Percentiles rank a stretch among this genome's conserved stretches.
Conservation (phyloP, 2,113 vertebrate species). For the Zosterops lateralis region DNA sequence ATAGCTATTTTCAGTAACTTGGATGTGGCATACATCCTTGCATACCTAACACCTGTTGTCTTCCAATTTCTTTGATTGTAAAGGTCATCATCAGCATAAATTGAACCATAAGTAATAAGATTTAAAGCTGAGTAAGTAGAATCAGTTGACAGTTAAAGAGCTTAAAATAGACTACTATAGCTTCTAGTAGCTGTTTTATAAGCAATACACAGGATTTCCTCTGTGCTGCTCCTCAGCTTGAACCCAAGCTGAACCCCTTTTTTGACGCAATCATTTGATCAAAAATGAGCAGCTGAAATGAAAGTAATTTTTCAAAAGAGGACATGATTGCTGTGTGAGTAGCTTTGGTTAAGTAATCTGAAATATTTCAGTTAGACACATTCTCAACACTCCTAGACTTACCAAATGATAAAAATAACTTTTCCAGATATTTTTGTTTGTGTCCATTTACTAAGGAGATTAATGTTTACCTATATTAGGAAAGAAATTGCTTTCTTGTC, state of each 20-base stretch:
- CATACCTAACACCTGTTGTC: neutral
- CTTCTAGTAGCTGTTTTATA: neutral
- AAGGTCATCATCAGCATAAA: neutral
- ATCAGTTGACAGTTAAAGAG: neutral
- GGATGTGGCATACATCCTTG: neutral
- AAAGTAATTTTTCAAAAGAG: conserved; percentile 17
- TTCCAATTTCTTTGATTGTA: neutral
- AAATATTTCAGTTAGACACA: neutral
- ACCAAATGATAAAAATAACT: neutral
- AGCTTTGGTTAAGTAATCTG: neutral
- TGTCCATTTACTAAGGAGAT: neutral
- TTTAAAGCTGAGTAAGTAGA: neutral
- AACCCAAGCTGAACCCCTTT: conserved; percentile 1
- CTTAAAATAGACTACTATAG: neutral
- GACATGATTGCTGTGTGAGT: neutral
- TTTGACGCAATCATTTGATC: neutral
- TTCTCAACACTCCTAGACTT: neutral
- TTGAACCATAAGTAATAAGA: neutral
- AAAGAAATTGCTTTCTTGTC: neutral
- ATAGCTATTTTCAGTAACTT: neutral
- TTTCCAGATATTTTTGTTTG: neutral
- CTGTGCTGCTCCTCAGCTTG: neutral
- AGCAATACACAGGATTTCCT: neutral
- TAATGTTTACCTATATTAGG: neutral
- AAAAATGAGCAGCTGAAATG: conserved; percentile 5